A percentile compares a stretch with the other conserved stretches of the same genome.
Conservation (phyloP, 2,888 invertebrate genomes). For the Drosophila colorata region DNA sequence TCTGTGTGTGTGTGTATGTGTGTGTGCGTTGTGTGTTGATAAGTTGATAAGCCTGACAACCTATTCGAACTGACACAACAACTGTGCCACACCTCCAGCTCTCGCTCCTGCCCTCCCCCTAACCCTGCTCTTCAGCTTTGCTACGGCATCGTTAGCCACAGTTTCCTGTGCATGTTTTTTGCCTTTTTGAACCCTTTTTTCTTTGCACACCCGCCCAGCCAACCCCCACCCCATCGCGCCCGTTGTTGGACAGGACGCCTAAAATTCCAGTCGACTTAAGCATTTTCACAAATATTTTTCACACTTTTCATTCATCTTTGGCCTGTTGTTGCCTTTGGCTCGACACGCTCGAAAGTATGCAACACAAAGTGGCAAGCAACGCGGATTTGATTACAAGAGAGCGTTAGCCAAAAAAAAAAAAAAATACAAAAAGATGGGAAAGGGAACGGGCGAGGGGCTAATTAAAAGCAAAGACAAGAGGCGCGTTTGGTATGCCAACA, state of each 20-base stretch:
- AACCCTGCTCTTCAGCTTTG: not conserved
- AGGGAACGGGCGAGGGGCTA: constrained; percentile 42
- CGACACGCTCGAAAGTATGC: constrained; percentile 56
- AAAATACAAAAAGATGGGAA: not conserved
- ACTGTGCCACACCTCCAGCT: constrained; percentile 27
- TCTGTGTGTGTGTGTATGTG: constrained; percentile 32
- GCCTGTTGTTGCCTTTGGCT: constrained; percentile 19
- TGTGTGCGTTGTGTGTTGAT: constrained; percentile 36
- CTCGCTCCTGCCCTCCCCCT: not conserved
- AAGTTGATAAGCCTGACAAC: constrained; percentile 60
- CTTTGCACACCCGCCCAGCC: not conserved
- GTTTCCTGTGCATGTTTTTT: constrained; percentile 73
- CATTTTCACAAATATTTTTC: constrained; percentile 75
- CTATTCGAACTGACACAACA: constrained; percentile 41
- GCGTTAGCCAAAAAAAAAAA: constrained; percentile 4
- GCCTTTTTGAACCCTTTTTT: constrained; percentile 68
- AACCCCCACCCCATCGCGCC: not conserved
- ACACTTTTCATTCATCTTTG: constrained; percentile 51
- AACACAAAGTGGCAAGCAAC: constrained; percentile 66
- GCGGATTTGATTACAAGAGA: constrained; percentile 75
- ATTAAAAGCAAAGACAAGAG: constrained; percentile 72
- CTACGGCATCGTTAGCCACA: constrained; percentile 72
- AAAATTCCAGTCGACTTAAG: constrained; percentile 56
- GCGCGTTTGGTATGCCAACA: constrained; percentile 5
- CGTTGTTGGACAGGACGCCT: constrained; percentile 32